Percentiles rank a stretch among this genome's conserved stretches.
Conservation (phyloP, 2,113 vertebrate species). For the Daboia siamensis region DNA sequence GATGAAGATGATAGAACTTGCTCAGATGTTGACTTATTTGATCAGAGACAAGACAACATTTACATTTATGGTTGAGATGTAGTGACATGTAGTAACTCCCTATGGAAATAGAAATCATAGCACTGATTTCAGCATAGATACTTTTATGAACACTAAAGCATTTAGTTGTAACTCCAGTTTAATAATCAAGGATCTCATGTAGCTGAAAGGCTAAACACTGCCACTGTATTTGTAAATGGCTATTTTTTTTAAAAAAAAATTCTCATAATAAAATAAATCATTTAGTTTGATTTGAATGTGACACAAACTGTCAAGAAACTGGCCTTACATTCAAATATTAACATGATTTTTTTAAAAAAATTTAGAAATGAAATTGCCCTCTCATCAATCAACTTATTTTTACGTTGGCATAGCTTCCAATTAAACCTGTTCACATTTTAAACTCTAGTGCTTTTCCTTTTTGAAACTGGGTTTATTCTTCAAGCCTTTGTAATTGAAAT, state of each 20-base stretch:
- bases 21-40: background rate
- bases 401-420: background rate
- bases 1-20: background rate
- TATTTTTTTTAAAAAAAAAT: background rate
- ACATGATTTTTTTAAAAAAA: background rate
- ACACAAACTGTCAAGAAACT: background rate
- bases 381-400: background rate
- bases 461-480: background rate
- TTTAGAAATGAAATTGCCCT: background rate
- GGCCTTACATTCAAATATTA: background rate
- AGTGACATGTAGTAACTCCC: background rate
- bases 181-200: background rate
- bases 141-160: background rate
- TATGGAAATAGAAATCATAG: background rate
- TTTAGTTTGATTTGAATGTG: background rate
- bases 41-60: background rate
- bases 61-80: background rate
- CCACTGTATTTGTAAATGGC: background rate
- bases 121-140: background rate
- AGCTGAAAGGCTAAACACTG: background rate
- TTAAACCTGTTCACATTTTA: background rate
- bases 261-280: background rate
- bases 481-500: background rate
- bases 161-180: background rate
- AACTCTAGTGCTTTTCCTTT: background rate